Evolutionary conservation across 2,797 vertebrate genomes (phyloP).

Genomic region (Merluccius polli): DNA sequence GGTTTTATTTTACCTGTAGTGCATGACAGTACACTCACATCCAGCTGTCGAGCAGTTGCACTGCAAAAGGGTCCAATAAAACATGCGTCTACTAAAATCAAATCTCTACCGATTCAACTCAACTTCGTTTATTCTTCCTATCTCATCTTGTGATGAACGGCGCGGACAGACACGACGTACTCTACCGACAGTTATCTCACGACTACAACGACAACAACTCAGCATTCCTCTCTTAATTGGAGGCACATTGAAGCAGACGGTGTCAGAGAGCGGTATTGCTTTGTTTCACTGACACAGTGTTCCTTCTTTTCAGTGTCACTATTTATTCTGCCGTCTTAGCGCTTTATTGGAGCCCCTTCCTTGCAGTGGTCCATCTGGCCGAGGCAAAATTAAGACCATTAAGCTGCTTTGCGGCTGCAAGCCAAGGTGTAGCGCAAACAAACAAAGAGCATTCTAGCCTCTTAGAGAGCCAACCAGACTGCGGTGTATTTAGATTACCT

Average conservation of each 20-base stretch:
- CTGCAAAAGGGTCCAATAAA: background rate
- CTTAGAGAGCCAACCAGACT: conserved; percentile 46
- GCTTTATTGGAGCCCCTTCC: conserved; percentile 33
- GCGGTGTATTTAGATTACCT: conserved; percentile 32
- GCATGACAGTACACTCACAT: conserved; percentile 19
- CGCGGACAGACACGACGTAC: background rate
- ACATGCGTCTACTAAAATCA: background rate
- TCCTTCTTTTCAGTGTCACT: conserved; percentile 15
- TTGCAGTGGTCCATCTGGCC: conserved; percentile 52
- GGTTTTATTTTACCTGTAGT: conserved; percentile 27
- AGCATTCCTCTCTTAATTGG: conserved; percentile 7
- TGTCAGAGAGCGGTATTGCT: conserved; percentile 3
- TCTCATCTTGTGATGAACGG: background rate
- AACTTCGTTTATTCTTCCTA: background rate
- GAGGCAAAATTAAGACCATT: conserved; percentile 49
- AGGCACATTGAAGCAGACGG: conserved; percentile 2
- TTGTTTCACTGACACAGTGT: conserved; percentile 18
- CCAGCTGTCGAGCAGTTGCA: background rate
- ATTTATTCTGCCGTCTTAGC: conserved; percentile 10
- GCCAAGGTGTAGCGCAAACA: conserved; percentile 46
- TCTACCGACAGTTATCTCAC: background rate
- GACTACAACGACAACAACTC: background rate
- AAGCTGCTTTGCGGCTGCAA: conserved; percentile 55
- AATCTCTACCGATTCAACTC: no score
- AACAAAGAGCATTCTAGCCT: conserved; percentile 53